Percentiles rank a stretch among this genome's conserved stretches.
These are phyloP conservation scores for Apostichopus leukothele DNA, from an alignment of 53 echinoderm and acorn worm genomes.

Conservation along the genomic window DNA sequence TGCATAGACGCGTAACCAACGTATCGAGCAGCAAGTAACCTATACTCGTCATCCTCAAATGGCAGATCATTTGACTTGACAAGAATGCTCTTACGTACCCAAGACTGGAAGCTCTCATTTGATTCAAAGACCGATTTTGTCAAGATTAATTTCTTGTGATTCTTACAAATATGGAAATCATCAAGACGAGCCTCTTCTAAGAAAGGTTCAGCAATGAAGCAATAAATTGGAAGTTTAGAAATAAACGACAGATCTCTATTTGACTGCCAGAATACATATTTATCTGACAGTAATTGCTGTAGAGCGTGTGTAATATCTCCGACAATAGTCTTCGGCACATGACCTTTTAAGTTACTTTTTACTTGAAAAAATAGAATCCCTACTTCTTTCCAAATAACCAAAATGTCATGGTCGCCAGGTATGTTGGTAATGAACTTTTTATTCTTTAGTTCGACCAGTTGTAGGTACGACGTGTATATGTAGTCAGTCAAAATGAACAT, in stretches of 20 bases:
- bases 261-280: slow-evolving; percentile 14
- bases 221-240: not conserved
- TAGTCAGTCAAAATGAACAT: slow-evolving; percentile 16
- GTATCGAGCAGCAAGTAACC: slow-evolving; percentile 6
- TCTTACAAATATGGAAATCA: not conserved
- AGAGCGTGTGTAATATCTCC: not conserved
- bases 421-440: not conserved
- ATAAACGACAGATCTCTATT: slow-evolving; percentile 20
- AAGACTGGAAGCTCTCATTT: not conserved
- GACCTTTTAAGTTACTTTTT: not conserved
- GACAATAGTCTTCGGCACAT: not conserved
- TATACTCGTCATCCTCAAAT: not conserved
- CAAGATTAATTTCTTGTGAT: not conserved
- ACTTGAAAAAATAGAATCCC: slow-evolving; percentile 12
- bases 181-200: slow-evolving; percentile 1
- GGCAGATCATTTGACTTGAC: not conserved
- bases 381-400: slow-evolving; percentile 12
- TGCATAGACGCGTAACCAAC: not conserved
- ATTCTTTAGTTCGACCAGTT: not conserved
- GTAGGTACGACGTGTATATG: not conserved
- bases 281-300: slow-evolving; percentile 13
- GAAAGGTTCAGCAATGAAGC: slow-evolving; percentile 28
- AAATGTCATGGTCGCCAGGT: slow-evolving; percentile 3
- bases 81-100: not conserved
- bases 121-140: slow-evolving; percentile 1